These are phyloP conservation scores for Hemibagrus wyckioides DNA, from an alignment of 2,113 vertebrate genomes.

Conservation along the genomic window DNA sequence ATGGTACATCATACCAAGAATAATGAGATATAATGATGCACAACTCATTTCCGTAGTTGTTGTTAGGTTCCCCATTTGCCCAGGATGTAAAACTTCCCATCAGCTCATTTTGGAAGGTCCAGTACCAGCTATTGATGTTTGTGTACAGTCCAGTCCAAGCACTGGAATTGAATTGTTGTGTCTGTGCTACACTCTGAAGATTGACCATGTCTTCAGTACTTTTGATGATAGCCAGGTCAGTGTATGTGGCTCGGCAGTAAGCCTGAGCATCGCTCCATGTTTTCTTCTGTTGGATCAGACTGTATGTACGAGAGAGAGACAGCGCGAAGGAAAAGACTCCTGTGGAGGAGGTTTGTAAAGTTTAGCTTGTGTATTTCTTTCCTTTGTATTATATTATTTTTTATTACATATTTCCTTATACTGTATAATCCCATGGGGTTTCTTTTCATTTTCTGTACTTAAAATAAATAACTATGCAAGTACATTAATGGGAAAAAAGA, in stretches of 20 bases:
- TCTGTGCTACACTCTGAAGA: background rate
- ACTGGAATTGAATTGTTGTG: background rate
- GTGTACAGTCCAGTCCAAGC: constrained; percentile 36
- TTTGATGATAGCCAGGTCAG: constrained; percentile 24
- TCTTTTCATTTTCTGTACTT: no score
- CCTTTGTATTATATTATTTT: no score
- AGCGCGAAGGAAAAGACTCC: no score
- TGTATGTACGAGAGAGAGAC: no score
- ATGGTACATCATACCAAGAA: background rate
- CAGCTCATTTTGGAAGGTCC: background rate
- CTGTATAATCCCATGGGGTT: no score
- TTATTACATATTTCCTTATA: no score
- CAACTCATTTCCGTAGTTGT: background rate
- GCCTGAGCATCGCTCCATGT: constrained; percentile 7
- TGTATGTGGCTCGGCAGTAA: constrained; percentile 12
- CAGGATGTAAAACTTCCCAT: background rate
- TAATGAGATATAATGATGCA: no score
- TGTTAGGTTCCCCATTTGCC: background rate
- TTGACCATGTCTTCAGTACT: constrained; percentile 12
- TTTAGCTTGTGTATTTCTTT: no score
- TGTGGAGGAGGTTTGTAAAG: no score
- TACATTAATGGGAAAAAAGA: no score
- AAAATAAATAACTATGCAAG: no score
- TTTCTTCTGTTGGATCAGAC: constrained; percentile 18
- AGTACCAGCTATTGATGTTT: constrained; percentile 22